Base-by-base conservation (phyloP, 2,797 vertebrate species). In the Myoxocephalus aenaeus region DNA sequence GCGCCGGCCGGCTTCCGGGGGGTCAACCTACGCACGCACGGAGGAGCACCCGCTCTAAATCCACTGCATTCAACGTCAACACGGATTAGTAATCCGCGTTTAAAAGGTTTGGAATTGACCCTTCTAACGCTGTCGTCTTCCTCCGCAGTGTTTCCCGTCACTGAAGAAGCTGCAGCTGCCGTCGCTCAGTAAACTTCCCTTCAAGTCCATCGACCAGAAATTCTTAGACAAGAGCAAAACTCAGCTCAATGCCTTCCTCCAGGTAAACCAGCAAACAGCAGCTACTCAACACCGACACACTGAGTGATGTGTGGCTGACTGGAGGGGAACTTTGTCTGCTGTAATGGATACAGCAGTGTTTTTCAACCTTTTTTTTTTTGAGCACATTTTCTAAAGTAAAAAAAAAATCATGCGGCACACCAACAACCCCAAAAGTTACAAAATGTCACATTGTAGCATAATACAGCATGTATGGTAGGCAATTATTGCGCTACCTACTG, bases 121-220 rank as follows among this genome's bases (percentile, higher is more conserved):
- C 53, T 14, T 11, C 25, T 13, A 22, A 12, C 13, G 22, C 1
- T 74, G 0, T 71, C 10, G 77, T 79, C 18, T 40, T 34, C 32
- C 34, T 36, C 53, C 22, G 22, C 92, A 99, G 98, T 99, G 98
- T 93, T 98, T 99, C 79, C 97, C 98, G 0, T 97, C 95, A 17
- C 89, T 99, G 93, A 99, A 99, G 94, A 99, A 99, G 93, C 95
- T 97, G 85, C 98, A 99, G 94, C 92, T 99, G 90, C 98, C 98
- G 73, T 98, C 98, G 4, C 95, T 99, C 83, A 99, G 98, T 89
- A 99, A 99, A 92, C 96, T 99, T 86, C 98, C 98, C 81, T 99
- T 99, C 95, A 99, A 99, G 94, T 99, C 98, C 69, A 81, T 99
- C 77, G 98, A 99, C 94, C 98, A 99, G 88, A 99, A 99, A 87